These are phyloP conservation scores for Esox masquinongy DNA, from an alignment of 2,797 vertebrate species.

Conservation along the genomic window DNA sequence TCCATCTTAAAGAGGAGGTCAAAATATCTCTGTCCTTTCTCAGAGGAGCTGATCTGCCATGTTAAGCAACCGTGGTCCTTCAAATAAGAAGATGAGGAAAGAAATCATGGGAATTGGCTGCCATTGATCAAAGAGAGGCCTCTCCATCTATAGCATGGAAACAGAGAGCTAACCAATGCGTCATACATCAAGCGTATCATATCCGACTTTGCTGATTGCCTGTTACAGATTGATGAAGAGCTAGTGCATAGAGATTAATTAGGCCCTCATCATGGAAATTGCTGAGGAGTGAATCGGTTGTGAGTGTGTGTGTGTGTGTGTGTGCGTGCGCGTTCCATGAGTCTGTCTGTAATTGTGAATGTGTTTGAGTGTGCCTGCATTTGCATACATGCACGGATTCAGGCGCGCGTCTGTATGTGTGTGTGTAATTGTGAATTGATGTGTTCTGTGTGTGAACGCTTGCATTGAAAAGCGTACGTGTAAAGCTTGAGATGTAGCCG, in stretches of 20 bases:
- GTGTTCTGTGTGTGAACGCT: slow-evolving; percentile 17
- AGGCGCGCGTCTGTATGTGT: not conserved
- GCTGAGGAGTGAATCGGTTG: slow-evolving; percentile 45
- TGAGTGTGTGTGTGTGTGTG: not conserved
- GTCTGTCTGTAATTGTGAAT: not conserved
- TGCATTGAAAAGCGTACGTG: not conserved
- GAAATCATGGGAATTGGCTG: slow-evolving; percentile 41
- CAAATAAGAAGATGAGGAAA: slow-evolving; percentile 44
- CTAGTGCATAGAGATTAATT: slow-evolving; percentile 61
- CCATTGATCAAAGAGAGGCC: slow-evolving; percentile 37
- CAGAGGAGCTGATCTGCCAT: slow-evolving; percentile 54
- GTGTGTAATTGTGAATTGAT: slow-evolving; percentile 12
- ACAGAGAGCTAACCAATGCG: slow-evolving; percentile 33
- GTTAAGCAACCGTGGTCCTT: slow-evolving; percentile 52
- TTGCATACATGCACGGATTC: not conserved
- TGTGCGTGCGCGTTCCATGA: not conserved
- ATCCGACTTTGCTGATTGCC: slow-evolving; percentile 54
- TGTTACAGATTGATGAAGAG: slow-evolving; percentile 66
- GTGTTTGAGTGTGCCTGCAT: not conserved
- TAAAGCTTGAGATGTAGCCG: slow-evolving; percentile 49
- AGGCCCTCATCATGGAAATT: slow-evolving; percentile 54
- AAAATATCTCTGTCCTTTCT: slow-evolving; percentile 54
- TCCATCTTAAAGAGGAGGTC: slow-evolving; percentile 63
- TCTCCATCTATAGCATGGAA: slow-evolving; percentile 24
- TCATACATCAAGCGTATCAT: slow-evolving; percentile 54